phyloP scores from a whole-genome alignment of 2,113 vertebrate species.

The Trachemys scripta region DNA sequence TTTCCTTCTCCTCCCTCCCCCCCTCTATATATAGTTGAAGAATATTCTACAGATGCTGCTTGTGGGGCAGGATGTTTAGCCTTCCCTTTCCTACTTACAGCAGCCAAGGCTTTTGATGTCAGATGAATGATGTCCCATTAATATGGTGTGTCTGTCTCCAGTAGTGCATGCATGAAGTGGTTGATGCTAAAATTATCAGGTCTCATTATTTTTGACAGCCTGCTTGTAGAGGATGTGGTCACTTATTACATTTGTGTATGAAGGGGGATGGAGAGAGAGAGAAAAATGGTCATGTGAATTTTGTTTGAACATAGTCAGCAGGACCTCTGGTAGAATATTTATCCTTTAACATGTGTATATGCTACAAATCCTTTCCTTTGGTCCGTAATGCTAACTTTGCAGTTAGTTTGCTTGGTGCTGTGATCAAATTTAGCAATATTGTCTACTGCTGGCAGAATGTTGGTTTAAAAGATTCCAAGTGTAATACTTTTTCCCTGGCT shows the following conservation, averaged over 20 bases:
- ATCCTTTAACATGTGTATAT: background rate
- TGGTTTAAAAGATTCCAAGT: background rate
- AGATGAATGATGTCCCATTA: background rate
- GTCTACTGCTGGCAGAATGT: background rate
- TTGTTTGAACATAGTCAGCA: background rate
- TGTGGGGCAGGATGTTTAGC: background rate
- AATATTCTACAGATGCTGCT: conserved; percentile 7
- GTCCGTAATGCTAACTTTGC: background rate
- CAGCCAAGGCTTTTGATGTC: background rate
- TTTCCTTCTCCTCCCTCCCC: background rate
- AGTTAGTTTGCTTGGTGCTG: background rate
- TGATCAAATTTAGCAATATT: background rate
- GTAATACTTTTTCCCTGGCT: background rate
- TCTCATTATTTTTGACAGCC: background rate
- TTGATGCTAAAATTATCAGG: background rate
- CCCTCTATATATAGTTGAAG: background rate
- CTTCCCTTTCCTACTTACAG: background rate
- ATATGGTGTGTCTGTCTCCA: background rate
- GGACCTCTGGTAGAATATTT: background rate
- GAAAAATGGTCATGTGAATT: background rate
- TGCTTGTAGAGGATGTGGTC: background rate
- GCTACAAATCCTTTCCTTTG: background rate
- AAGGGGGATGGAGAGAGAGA: background rate
- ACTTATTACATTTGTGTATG: background rate
- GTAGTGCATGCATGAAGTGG: background rate